These are phyloP conservation scores for Scrobipalpa costella DNA, from an alignment of 2,888 invertebrate species.

Conservation along the genomic window DNA sequence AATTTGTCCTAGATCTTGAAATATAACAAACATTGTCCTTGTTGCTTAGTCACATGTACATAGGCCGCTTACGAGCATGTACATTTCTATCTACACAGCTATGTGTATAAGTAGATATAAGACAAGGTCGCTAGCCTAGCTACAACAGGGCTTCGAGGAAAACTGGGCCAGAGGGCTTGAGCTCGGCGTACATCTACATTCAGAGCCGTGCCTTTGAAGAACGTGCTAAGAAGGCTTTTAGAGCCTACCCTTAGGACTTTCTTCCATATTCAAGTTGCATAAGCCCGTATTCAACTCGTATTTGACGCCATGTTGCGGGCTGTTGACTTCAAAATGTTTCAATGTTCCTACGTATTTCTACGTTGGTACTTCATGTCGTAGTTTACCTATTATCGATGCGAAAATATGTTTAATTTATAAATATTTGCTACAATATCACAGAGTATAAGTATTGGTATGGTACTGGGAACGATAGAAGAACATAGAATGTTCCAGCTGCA, in stretches of 20 bases:
- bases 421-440: too few species aligned
- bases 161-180: constrained; percentile 42
- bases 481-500: too few species aligned
- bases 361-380: too few species aligned
- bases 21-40: neutral
- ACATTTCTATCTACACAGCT: neutral
- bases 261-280: neutral
- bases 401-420: too few species aligned
- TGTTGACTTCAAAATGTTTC: neutral
- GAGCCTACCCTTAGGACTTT: neutral
- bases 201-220: neutral
- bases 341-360: neutral
- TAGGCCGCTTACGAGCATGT: constrained; percentile 1
- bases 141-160: constrained; percentile 49
- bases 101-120: neutral
- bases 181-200: constrained; percentile 8
- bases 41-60: neutral
- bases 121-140: constrained; percentile 44
- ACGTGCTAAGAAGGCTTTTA: constrained; percentile 7
- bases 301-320: neutral
- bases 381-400: too few species aligned
- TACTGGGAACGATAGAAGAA: too few species aligned
- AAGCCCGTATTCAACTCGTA: neutral
- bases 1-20: too few species aligned
- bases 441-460: too few species aligned